Conservation (phyloP, 2,113 vertebrate species). For the Mohoua ochrocephala region DNA sequence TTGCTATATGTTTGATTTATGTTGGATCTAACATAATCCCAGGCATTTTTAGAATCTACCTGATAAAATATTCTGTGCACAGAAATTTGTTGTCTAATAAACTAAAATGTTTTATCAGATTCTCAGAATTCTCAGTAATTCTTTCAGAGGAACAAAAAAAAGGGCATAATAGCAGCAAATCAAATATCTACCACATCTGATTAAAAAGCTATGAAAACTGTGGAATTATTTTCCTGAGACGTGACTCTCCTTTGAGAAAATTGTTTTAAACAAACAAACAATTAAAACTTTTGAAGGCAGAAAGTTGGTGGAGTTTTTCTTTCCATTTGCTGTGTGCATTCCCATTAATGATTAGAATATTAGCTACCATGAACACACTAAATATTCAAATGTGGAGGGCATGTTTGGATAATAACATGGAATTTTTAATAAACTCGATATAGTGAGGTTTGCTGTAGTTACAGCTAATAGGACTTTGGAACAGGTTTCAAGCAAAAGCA, state of each 20-base stretch:
- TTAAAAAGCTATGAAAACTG: background rate
- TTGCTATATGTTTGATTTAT: background rate
- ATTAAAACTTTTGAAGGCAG: background rate
- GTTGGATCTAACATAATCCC: background rate
- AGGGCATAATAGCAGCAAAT: background rate
- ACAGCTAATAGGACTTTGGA: background rate
- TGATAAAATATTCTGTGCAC: background rate
- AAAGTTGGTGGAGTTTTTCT: background rate
- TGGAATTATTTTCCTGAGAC: background rate
- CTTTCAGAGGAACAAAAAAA: background rate
- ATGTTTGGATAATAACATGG: background rate
- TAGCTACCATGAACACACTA: background rate
- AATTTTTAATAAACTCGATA: background rate
- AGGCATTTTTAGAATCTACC: background rate
- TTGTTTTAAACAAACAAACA: background rate
- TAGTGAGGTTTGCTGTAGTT: background rate
- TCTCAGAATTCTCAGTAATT: background rate
- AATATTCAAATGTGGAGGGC: background rate
- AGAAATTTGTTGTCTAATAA: background rate
- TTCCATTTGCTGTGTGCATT: background rate
- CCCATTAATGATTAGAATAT: background rate
- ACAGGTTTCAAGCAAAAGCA: background rate
- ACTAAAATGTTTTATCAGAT: background rate
- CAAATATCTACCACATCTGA: background rate
- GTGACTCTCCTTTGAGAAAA: background rate